These are phyloP conservation scores for Oreortyx pictus DNA, from an alignment of 2,797 vertebrate genomes.

Conservation along the genomic window DNA sequence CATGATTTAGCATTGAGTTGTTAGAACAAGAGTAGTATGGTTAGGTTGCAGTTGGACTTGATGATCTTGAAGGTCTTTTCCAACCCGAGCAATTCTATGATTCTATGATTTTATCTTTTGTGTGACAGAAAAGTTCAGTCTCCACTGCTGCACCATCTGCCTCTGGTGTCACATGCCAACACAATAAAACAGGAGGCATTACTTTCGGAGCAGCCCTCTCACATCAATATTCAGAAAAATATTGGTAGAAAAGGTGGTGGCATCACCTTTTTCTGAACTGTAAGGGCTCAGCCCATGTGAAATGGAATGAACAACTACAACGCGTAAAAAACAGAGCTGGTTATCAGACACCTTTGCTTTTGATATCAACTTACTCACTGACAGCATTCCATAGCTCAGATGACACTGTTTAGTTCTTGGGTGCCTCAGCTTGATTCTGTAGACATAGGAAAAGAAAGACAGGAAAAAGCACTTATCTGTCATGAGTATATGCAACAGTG, in stretches of 20 bases:
- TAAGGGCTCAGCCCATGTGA: not conserved
- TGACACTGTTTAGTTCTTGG: not conserved
- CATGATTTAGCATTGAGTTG: too few relatives aligned
- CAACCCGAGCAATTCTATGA: too few relatives aligned
- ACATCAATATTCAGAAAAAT: too few relatives aligned
- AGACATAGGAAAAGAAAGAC: not conserved
- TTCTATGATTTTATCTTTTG: too few relatives aligned
- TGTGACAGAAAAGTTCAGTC: too few relatives aligned
- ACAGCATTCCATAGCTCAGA: not conserved
- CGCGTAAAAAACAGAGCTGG: not conserved
- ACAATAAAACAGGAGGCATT: too few relatives aligned
- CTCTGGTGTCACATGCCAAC: too few relatives aligned
- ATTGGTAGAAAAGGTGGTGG: rapidly evolving
- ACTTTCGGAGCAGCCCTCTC: too few relatives aligned
- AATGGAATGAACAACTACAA: not conserved
- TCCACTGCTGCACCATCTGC: too few relatives aligned
- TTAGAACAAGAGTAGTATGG: too few relatives aligned
- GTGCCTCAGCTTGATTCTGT: not conserved
- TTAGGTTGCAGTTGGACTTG: too few relatives aligned
- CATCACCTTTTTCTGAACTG: not conserved
- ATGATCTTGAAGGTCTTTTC: too few relatives aligned
- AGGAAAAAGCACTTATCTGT: not conserved
- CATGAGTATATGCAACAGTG: rapidly evolving
- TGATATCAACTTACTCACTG: not conserved
- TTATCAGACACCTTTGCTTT: not conserved